phyloP scores from a whole-genome alignment of 2,797 vertebrate genomes.

The Aldrovandia affinis region DNA sequence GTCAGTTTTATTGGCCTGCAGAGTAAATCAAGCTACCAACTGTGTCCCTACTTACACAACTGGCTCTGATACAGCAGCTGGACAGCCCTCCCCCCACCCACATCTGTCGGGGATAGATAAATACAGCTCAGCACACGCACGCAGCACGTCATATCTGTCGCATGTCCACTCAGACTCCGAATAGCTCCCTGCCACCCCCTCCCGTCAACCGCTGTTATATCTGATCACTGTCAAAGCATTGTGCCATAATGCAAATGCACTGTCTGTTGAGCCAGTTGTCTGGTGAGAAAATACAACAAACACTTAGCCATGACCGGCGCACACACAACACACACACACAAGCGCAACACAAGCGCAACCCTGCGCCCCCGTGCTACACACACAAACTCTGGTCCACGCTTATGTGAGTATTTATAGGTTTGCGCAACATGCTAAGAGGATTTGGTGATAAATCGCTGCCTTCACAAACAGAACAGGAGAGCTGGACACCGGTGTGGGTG shows the following conservation, averaged over 20 bases:
- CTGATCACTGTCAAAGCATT: not conserved
- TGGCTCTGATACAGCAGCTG: conserved; percentile 37
- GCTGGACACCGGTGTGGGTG: not conserved
- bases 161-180: conserved; percentile 55
- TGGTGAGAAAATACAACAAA: not conserved
- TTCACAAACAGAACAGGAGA: conserved; percentile 36
- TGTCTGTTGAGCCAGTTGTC: conserved; percentile 24
- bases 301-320: not conserved
- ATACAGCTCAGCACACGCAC: conserved; percentile 40
- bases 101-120: conserved; percentile 33
- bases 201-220: conserved; percentile 50
- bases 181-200: conserved; percentile 63
- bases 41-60: conserved; percentile 34
- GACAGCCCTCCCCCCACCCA: conserved; percentile 25
- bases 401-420: conserved; percentile 73
- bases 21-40: not conserved
- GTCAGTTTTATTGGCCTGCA: not conserved
- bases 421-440: conserved; percentile 77
- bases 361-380: not conserved
- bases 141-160: conserved; percentile 41
- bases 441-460: conserved; percentile 74
- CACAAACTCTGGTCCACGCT: conserved; percentile 50
- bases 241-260: conserved; percentile 2
- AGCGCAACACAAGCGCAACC: conserved; percentile 22
- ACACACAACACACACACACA: conserved; percentile 11